A percentile compares a stretch with the other conserved stretches of the same genome.
These are phyloP conservation scores for Agapornis canus DNA, from an alignment of 2,797 vertebrate genomes.

Conservation along the genomic window DNA sequence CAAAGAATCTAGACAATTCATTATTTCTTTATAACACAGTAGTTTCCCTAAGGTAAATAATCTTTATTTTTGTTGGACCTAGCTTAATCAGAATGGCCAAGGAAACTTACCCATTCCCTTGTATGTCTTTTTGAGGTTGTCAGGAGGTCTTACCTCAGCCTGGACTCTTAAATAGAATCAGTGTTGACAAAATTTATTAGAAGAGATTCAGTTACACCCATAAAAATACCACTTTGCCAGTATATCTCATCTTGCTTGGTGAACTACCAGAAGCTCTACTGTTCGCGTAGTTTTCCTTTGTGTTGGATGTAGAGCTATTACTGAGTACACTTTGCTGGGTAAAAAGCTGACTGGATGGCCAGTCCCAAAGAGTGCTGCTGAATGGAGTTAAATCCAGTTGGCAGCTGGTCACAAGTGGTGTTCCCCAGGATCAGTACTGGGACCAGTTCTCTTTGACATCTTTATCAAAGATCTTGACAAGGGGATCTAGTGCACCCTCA, in stretches of 20 bases:
- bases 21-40: neutral
- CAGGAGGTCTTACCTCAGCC: neutral
- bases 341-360: neutral
- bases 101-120: neutral
- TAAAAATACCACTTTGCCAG: neutral
- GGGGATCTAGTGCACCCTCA: neutral
- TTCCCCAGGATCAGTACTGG: neutral
- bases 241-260: neutral
- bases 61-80: neutral
- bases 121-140: neutral
- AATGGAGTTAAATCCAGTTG: neutral
- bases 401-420: neutral
- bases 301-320: neutral
- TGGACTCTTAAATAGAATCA: neutral
- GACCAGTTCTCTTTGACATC: neutral
- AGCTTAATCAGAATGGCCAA: neutral
- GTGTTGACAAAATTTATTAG: neutral
- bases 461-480: neutral
- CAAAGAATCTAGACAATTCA: neutral
- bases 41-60: neutral
- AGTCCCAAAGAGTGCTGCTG: neutral
- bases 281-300: neutral
- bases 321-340: neutral
- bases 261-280: neutral
- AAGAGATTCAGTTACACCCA: neutral